Evolutionary conservation across 2,113 vertebrate genomes (phyloP), one percentile per base, ranked within the genome.

Genomic region (Meleagris gallopavo): DNA sequence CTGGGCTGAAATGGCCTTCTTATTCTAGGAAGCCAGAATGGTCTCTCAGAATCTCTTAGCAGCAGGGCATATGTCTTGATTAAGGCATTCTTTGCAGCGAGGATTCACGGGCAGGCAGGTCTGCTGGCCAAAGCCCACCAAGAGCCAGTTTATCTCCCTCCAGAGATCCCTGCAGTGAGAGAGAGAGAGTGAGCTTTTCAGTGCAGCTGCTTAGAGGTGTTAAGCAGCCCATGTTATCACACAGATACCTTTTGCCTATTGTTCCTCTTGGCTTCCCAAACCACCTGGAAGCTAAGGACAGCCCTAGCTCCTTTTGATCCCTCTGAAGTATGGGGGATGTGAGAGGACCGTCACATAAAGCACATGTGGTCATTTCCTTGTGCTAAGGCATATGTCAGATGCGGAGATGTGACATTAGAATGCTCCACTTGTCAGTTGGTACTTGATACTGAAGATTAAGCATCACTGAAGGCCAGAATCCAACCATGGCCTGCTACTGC

Each of bases 91-190:
- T 1, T 96, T 97, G 97, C 99, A 99, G 71, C 97, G 98, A 4
- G 99, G 99, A 45, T 69, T 97, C 55, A 98, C 62, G 0, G 99
- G 99, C 46, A 98, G 97, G 96, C 99, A 99, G 75, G 98, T 98
- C 97, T 99, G 99, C 97, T 99, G 99, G 66, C 99, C 99, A 19
- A 99, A 99, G 43, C 99, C 99, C 71, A 99, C 99, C 66, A 99
- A 94, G 40, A 99, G 98, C 97, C 98, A 99, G 93, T 99, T 99
- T 57, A 99, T 98, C 96, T 99, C 99, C 5, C 97, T 97, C 99
- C 99, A 99, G 70, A 99, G 97, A 17, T 98, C 98, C 97, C 99
- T 99, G 97, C 38, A 80, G 77, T 1, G 48, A 55, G 9, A 58
- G 69, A 58, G 69, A 30, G 55, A 84, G 69, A 40, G 36, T 13